Conservation (phyloP, 2,888 invertebrate species). For the Urechis unicinctus region DNA sequence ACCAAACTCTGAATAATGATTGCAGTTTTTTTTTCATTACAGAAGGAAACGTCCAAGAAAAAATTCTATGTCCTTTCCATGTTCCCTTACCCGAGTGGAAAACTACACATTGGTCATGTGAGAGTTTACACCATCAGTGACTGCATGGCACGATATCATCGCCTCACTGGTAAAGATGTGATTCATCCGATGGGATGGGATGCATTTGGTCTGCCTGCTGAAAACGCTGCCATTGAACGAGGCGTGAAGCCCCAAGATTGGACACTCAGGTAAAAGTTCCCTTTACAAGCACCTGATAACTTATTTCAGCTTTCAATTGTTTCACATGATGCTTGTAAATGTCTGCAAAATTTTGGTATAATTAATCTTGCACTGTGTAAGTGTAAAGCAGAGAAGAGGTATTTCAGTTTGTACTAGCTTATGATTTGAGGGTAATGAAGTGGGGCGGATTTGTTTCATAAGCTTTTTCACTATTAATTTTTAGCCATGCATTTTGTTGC, state of each 20-base stretch:
- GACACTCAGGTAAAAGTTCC: constrained; percentile 66
- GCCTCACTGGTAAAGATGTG: constrained; percentile 63
- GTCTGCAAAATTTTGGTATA: too few species aligned
- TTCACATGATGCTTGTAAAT: too few species aligned
- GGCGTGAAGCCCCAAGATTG: constrained; percentile 75
- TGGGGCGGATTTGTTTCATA: too few species aligned
- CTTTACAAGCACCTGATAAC: too few species aligned
- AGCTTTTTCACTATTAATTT: too few species aligned
- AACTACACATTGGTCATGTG: constrained; percentile 96
- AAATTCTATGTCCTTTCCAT: constrained; percentile 25
- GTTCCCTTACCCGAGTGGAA: constrained; percentile 90
- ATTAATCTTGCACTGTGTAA: too few species aligned
- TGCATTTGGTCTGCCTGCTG: constrained; percentile 96
- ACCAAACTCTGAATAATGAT: too few species aligned
- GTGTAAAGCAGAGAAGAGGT: too few species aligned
- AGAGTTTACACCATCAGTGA: constrained; percentile 79
- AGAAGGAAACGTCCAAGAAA: not conserved
- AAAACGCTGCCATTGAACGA: constrained; percentile 91
- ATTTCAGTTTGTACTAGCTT: too few species aligned
- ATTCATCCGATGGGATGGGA: constrained; percentile 99
- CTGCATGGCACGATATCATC: constrained; percentile 52
- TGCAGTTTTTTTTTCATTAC: not conserved
- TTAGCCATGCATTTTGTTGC: too few species aligned
- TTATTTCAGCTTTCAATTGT: too few species aligned
- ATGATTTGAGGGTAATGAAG: too few species aligned